Conservation (phyloP, 2,888 invertebrate genomes). For the Trachelus tabidus region DNA sequence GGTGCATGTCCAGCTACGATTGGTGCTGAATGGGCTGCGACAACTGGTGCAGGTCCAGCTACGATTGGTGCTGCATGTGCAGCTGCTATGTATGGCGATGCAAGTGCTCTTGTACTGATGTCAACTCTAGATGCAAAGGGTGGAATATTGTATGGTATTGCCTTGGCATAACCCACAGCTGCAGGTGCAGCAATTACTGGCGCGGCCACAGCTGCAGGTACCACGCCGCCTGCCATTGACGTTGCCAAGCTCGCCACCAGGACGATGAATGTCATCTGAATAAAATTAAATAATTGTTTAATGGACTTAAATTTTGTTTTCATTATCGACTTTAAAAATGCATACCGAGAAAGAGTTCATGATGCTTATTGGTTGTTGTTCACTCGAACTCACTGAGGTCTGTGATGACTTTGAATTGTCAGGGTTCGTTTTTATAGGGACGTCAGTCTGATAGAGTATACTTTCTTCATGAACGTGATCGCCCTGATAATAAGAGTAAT, state of each 20-base stretch:
- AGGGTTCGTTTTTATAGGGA: constrained; percentile 39
- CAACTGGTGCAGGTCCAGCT: constrained; percentile 57
- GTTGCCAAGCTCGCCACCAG: constrained; percentile 36
- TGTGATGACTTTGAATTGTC: constrained; percentile 25
- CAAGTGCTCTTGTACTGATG: constrained; percentile 66
- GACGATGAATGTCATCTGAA: constrained; percentile 30
- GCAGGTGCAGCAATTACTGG: constrained; percentile 69
- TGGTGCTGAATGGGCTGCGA: constrained; percentile 58
- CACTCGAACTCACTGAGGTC: constrained; percentile 18
- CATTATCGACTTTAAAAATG: neutral
- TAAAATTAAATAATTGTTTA: constrained; percentile 4
- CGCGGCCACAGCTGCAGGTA: constrained; percentile 56
- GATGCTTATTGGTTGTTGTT: constrained; percentile 23
- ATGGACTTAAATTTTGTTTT: neutral
- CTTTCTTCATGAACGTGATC: constrained; percentile 45
- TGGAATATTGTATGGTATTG: constrained; percentile 73
- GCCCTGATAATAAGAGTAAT: constrained; percentile 27
- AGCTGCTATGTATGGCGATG: constrained; percentile 49
- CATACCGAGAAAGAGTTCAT: constrained; percentile 41
- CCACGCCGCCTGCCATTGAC: constrained; percentile 63
- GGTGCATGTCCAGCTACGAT: constrained; percentile 55
- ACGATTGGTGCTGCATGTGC: constrained; percentile 42
- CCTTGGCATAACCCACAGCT: constrained; percentile 70
- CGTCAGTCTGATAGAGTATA: constrained; percentile 22
- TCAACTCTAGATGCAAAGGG: constrained; percentile 74